These are phyloP conservation scores for Lottia scabra DNA, from an alignment of 2,888 invertebrate species.

Conservation along the genomic window DNA sequence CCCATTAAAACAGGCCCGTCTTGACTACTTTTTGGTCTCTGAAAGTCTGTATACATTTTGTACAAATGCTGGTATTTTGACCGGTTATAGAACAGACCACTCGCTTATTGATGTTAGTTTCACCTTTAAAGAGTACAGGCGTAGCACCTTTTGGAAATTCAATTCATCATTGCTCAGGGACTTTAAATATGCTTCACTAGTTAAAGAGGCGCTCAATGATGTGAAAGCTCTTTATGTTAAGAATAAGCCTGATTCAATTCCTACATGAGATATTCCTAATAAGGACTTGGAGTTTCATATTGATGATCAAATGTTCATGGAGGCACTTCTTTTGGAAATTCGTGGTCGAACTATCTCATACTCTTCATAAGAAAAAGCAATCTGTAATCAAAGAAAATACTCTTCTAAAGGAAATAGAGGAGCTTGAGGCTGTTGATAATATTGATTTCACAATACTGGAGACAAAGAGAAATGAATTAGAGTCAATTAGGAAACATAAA, in stretches of 20 bases:
- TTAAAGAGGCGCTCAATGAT: background rate
- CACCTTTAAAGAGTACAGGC: conserved; percentile 10
- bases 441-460: background rate
- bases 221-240: background rate
- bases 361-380: background rate
- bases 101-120: background rate
- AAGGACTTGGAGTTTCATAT: conserved; percentile 5
- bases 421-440: background rate
- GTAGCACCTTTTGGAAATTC: conserved; percentile 11
- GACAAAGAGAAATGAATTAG: background rate
- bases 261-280: background rate
- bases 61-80: background rate
- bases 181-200: background rate
- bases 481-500: background rate
- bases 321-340: background rate
- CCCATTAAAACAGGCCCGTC: conserved; percentile 4
- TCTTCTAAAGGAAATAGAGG: background rate
- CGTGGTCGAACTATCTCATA: background rate
- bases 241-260: background rate
- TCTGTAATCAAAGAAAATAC: background rate
- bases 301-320: background rate
- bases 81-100: conserved; percentile 16
- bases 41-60: background rate
- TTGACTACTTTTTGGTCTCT: conserved; percentile 13
- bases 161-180: conserved; percentile 12